phyloP scores from a whole-genome alignment of 2,113 vertebrate species.

The Glaucidium brasilianum region DNA sequence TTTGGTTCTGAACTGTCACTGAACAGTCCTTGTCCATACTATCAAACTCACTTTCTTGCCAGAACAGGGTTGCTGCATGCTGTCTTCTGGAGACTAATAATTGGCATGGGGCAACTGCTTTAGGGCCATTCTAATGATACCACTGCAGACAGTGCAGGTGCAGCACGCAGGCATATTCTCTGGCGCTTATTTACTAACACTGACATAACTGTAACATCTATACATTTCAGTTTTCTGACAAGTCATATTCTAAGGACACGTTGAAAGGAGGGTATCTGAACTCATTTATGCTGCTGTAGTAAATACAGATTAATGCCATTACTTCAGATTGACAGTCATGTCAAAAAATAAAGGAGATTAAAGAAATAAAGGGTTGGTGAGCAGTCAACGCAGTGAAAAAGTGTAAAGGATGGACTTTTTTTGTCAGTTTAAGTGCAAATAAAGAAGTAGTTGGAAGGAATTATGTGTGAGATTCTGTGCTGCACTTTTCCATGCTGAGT shows the following conservation, averaged over 20 bases:
- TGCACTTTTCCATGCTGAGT: neutral
- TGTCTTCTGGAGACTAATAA: neutral
- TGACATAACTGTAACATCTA: neutral
- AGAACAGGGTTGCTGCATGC: neutral
- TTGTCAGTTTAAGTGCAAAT: neutral
- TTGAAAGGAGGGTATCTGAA: neutral
- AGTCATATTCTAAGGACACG: neutral
- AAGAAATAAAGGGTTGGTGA: neutral
- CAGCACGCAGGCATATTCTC: neutral
- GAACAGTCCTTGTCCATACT: neutral
- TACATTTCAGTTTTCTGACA: neutral
- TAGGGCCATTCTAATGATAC: neutral
- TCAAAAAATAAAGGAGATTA: neutral
- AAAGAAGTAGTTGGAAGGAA: neutral
- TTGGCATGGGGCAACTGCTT: neutral
- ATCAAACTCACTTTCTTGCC: neutral
- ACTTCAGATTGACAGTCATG: neutral
- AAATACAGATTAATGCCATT: neutral
- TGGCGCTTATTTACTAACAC: neutral
- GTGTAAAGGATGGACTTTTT: neutral
- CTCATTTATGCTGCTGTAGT: neutral
- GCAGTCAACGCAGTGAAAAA: neutral
- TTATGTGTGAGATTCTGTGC: neutral
- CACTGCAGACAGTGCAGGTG: too few relatives aligned
- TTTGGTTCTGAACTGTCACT: neutral